A percentile compares a stretch with the other conserved stretches of the same genome.
Conservation (phyloP, 2,113 vertebrate species). For the Periophthalmus modestus region DNA sequence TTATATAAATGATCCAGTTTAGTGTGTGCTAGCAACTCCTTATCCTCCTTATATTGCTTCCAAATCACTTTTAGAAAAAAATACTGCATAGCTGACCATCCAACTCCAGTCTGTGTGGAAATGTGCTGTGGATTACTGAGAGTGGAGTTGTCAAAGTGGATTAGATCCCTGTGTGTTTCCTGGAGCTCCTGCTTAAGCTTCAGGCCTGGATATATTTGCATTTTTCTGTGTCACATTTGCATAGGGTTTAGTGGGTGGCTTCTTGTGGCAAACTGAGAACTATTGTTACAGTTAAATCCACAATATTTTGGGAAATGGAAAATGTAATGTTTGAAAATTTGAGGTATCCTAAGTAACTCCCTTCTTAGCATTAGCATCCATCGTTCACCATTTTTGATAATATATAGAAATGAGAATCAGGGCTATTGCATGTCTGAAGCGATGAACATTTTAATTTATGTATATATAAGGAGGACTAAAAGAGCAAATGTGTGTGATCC, state of each 20-base stretch:
- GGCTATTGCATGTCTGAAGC: too few relatives aligned
- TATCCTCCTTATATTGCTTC: too few relatives aligned
- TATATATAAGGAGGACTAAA: too few relatives aligned
- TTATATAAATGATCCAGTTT: too few relatives aligned
- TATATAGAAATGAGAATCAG: too few relatives aligned
- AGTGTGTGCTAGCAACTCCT: too few relatives aligned
- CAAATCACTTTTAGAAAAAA: background rate
- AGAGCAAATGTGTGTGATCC: too few relatives aligned
- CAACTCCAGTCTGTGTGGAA: background rate
- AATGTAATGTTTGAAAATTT: too few relatives aligned
- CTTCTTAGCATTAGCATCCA: too few relatives aligned
- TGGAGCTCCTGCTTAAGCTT: background rate
- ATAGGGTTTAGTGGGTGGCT: background rate
- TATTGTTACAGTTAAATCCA: background rate
- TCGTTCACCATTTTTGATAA: too few relatives aligned
- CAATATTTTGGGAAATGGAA: background rate
- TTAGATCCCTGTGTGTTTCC: conserved; percentile 18
- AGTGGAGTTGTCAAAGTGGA: conserved; percentile 7
- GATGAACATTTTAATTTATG: too few relatives aligned
- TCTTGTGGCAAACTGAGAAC: background rate
- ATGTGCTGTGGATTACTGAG: background rate
- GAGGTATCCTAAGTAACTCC: too few relatives aligned
- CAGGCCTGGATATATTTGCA: background rate
- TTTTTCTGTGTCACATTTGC: background rate
- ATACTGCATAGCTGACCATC: background rate